These are phyloP conservation scores for Nicator chloris DNA, from an alignment of 2,113 vertebrate species.

Conservation along the genomic window DNA sequence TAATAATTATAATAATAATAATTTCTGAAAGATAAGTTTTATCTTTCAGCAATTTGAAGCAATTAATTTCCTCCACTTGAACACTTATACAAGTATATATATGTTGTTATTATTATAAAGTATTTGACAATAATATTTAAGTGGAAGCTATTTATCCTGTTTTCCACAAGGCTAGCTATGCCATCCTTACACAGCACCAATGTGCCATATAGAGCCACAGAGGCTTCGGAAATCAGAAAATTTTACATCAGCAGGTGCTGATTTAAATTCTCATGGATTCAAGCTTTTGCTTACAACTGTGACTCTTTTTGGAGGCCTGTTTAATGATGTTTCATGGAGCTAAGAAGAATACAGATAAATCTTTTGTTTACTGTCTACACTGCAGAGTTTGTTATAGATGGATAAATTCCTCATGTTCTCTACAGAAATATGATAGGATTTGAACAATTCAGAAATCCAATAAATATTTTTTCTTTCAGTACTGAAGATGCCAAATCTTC, in stretches of 20 bases:
- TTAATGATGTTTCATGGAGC: neutral
- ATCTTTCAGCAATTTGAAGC: neutral
- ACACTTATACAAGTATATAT: neutral
- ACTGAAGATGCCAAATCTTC: neutral
- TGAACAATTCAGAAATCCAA: neutral
- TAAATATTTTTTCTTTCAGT: neutral
- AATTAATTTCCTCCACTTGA: neutral
- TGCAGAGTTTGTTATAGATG: neutral
- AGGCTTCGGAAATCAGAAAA: neutral
- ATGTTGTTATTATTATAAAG: neutral
- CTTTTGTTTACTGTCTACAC: fast-evolving
- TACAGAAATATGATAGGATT: neutral
- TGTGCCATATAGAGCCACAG: neutral
- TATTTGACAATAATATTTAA: neutral
- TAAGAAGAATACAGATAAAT: neutral
- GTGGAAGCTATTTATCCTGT: neutral
- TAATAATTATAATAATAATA: too few species aligned
- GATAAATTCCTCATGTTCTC: neutral
- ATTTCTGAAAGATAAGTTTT: neutral
- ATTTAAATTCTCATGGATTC: neutral
- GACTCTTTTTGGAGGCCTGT: neutral
- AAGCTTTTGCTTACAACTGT: neutral
- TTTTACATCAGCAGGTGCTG: neutral
- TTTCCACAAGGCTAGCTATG: neutral
- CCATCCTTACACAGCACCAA: neutral